Evolutionary conservation across 2,797 vertebrate species (phyloP).

Genomic region (Lithobates sylvaticus): DNA sequence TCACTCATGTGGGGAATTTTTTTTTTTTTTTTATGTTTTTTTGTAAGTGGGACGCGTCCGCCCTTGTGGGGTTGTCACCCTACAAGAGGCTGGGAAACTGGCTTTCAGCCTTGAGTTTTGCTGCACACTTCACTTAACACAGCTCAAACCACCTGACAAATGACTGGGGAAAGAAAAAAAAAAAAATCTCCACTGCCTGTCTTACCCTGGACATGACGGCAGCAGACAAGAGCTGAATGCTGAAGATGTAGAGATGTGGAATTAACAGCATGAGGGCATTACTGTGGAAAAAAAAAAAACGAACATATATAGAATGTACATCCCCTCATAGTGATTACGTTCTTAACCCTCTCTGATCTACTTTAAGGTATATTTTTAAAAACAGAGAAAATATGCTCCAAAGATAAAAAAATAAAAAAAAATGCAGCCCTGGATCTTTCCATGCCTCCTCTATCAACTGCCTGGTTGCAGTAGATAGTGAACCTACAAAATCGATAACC

Average conservation of each 20-base stretch:
- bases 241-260: slow-evolving; percentile 25
- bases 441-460: too few relatives aligned
- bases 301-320: too few relatives aligned
- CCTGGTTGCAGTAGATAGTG: too few relatives aligned
- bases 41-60: slow-evolving; percentile 51
- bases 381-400: too few relatives aligned
- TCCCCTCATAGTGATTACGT: too few relatives aligned
- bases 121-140: slow-evolving; percentile 72
- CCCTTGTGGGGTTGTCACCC: slow-evolving; percentile 67
- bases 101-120: slow-evolving; percentile 56
- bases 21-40: neutral
- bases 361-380: too few relatives aligned
- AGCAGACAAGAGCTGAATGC: slow-evolving; percentile 35
- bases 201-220: slow-evolving; percentile 38
- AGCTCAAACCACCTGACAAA: slow-evolving; percentile 70
- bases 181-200: slow-evolving; percentile 8
- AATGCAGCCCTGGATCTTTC: too few relatives aligned
- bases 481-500: too few relatives aligned
- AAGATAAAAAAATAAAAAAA: too few relatives aligned
- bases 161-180: slow-evolving; percentile 39
- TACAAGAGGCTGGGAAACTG: slow-evolving; percentile 67
- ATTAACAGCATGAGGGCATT: neutral
- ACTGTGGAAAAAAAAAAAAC: neutral
- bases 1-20: slow-evolving; percentile 22
- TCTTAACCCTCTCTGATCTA: too few relatives aligned